Base-by-base conservation (phyloP, 2,888 invertebrate species). In the Exocentrus adspersus region DNA sequence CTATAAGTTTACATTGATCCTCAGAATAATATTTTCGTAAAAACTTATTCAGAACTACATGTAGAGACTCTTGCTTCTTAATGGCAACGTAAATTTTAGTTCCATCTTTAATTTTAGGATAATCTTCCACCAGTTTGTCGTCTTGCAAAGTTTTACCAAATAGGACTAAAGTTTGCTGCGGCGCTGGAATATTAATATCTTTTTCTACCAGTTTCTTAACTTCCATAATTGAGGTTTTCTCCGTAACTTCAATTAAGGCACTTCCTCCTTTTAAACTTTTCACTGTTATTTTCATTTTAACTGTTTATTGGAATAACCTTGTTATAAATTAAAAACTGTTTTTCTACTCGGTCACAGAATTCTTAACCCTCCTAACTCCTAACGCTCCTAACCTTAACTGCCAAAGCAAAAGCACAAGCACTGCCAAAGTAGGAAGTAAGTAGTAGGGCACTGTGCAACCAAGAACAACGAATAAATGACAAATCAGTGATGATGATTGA, bases 211-310 rank as follows among this genome's bases (percentile, higher is more conserved):
- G 84, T 67, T 87, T 86, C 79, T 93, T 93, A 28, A 93, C 83
- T 75, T 91, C 89, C 16, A 86, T 81, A 72, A 93, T 88, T 16
- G 86, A 87, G 17, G 87, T 87, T 2, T 82, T 81, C 65, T 87
- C 85, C 50, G 83, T 79, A 24, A 91, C 91, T 74, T 90, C 89
- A 64, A 91, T 81, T 57, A 84, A 83, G 78, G 88, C 89, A 82
- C 90, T 90, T 60, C 88, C 88, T 37, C 92, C 92, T 81, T 90
- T 88, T 41, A 92, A 82, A 75, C 90, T 88, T 84, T 92, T 92
- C 56, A 92, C 86, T 73, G 84, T 87, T 68, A 92, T 83, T 84
- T 90, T 89, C 92, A 92, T 92, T 77, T 66, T 74, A 20, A 32
- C n/a, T n/a, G n/a, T n/a, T n/a, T n/a, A n/a, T n/a, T n/a, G n/a